Percentiles rank a stretch among this genome's conserved stretches.
These are phyloP conservation scores for Pipistrellus kuhlii DNA, from an alignment of 2,797 vertebrate genomes.

Conservation along the genomic window DNA sequence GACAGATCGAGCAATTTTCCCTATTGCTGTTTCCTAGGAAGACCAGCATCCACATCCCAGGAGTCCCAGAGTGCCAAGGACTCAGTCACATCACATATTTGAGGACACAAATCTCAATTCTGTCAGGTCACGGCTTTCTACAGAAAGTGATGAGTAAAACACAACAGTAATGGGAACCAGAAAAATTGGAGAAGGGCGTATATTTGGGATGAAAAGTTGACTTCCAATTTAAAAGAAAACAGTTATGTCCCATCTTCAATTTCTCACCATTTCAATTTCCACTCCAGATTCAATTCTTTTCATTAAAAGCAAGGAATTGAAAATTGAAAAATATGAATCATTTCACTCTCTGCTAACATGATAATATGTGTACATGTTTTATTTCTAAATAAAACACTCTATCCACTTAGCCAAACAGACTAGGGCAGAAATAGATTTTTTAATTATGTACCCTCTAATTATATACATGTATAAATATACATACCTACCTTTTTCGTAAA, in stretches of 20 bases:
- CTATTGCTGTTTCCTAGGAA: not conserved
- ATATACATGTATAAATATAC: not conserved
- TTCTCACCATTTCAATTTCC: not conserved
- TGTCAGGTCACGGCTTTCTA: not conserved
- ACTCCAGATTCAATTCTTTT: not conserved
- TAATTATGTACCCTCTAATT: not conserved
- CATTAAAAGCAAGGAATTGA: not conserved
- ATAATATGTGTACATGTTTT: not conserved
- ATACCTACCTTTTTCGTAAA: not conserved
- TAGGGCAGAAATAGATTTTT: not conserved
- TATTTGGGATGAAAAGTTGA: slow-evolving; percentile 3
- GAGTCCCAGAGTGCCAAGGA: not conserved
- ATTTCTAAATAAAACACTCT: not conserved
- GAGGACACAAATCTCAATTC: not conserved
- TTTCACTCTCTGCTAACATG: not conserved
- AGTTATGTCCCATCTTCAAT: not conserved
- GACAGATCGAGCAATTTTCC: not conserved
- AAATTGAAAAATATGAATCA: slow-evolving; percentile 6
- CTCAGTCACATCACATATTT: not conserved
- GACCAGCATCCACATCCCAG: not conserved
- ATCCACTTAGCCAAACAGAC: no score
- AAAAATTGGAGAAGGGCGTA: not conserved
- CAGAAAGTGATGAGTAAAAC: not conserved
- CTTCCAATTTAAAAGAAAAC: slow-evolving; percentile 8
- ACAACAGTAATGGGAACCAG: not conserved